Conservation (phyloP, 2,113 vertebrate genomes). For the Isichthys henryi region DNA sequence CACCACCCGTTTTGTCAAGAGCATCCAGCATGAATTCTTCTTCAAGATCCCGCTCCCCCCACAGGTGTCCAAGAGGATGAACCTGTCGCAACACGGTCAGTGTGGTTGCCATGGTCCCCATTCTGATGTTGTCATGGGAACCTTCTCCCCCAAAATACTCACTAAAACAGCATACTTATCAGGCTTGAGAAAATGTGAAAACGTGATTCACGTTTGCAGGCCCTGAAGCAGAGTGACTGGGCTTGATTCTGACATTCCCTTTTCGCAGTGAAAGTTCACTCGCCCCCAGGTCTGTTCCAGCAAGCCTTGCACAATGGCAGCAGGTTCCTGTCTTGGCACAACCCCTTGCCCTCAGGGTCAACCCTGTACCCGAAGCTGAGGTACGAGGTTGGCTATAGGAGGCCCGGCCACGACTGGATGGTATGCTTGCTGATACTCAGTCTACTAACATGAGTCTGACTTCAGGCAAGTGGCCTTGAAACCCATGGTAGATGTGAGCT, state of each 20-base stretch:
- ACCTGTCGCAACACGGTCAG: conserved; percentile 41
- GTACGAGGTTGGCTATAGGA: conserved; percentile 56
- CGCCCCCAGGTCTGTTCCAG: conserved; percentile 35
- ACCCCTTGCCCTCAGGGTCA: conserved; percentile 46
- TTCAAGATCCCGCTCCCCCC: conserved; percentile 39
- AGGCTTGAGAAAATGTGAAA: neutral
- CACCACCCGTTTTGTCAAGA: fast-evolving
- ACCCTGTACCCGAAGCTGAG: conserved; percentile 36
- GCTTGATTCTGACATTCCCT: neutral
- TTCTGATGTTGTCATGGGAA: neutral
- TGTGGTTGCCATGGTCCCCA: neutral
- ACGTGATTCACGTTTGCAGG: neutral
- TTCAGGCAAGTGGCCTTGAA: neutral
- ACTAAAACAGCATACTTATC: neutral
- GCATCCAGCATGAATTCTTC: conserved; percentile 27
- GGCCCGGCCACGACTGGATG: conserved; percentile 45
- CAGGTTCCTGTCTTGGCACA: conserved; percentile 47
- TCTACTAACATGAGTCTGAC: neutral
- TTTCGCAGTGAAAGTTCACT: conserved; percentile 42
- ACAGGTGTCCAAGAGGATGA: neutral
- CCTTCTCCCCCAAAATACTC: neutral
- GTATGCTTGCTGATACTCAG: conserved; percentile 37
- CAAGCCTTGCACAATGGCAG: conserved; percentile 8
- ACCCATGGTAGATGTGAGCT: neutral
- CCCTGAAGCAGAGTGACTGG: neutral